Percentiles rank a stretch among this genome's conserved stretches.
Evolutionary conservation across 1,140 invertebrate species (phyloP).

Genomic region (Bombus impatiens): DNA sequence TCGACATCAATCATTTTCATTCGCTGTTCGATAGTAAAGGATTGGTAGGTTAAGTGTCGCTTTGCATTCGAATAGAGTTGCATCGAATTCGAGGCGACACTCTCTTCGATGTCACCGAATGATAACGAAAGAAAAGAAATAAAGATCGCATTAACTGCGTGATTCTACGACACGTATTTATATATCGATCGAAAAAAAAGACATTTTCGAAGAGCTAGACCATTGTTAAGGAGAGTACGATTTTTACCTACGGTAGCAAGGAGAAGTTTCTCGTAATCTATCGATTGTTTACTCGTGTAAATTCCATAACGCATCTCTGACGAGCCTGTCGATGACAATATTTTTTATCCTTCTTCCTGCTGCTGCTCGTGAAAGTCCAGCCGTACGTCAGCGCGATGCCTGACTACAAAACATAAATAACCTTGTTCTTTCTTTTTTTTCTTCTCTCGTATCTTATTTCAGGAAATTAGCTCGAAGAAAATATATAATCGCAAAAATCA

Average conservation of each 20-base stretch:
- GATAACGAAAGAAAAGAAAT: background rate
- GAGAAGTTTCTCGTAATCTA: slow-evolving; percentile 28
- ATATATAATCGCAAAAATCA: background rate
- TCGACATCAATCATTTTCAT: background rate
- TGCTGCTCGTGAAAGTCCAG: slow-evolving; percentile 46
- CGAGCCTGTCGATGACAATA: slow-evolving; percentile 61
- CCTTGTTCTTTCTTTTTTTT: background rate
- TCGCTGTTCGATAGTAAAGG: background rate
- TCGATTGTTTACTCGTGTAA: slow-evolving; percentile 37
- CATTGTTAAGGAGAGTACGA: slow-evolving; percentile 3
- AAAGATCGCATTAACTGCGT: background rate
- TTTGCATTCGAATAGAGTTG: background rate
- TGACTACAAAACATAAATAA: too few relatives aligned
- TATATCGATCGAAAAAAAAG: slow-evolving; percentile 13
- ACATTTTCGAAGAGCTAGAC: slow-evolving; percentile 17
- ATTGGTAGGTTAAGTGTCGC: background rate
- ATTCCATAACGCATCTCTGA: slow-evolving; percentile 27
- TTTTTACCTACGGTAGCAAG: slow-evolving; percentile 53
- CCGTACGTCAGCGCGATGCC: slow-evolving; percentile 31
- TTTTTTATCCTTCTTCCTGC: slow-evolving; percentile 63
- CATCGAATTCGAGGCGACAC: background rate
- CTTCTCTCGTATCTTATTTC: background rate
- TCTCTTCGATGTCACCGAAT: background rate
- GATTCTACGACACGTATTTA: background rate
- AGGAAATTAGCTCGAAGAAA: background rate